phyloP scores from a whole-genome alignment of 2,888 invertebrate genomes.

The Theretra japonica region DNA sequence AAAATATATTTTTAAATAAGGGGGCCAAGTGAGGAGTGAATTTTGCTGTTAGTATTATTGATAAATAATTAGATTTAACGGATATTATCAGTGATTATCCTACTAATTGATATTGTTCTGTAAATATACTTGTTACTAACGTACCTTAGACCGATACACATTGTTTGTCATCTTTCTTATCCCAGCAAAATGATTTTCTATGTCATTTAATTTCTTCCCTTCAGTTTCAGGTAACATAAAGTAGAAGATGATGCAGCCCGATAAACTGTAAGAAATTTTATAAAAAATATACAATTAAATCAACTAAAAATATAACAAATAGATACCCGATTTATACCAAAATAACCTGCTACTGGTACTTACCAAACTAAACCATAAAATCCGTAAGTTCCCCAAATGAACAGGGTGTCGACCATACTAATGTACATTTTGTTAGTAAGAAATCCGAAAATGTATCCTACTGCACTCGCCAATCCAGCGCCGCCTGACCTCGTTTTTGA shows the following conservation, averaged over 20 bases:
- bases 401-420: constrained; percentile 85
- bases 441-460: constrained; percentile 91
- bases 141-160: constrained; percentile 70
- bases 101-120: constrained; percentile 23
- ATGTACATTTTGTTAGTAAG: constrained; percentile 90
- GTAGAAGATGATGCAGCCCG: constrained; percentile 87
- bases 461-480: constrained; percentile 89
- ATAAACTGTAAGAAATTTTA: constrained; percentile 70
- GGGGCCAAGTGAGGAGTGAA: too few species aligned
- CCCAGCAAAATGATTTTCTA: constrained; percentile 88
- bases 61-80: too few species aligned
- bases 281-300: not conserved
- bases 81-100: not conserved
- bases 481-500: constrained; percentile 88
- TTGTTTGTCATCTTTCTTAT: constrained; percentile 77
- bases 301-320: too few species aligned
- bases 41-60: too few species aligned
- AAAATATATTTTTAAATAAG: too few species aligned
- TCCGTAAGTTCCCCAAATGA: constrained; percentile 89
- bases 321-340: not conserved
- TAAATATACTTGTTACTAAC: constrained; percentile 36
- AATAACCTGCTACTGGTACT: constrained; percentile 30
- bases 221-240: constrained; percentile 92
- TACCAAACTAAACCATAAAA: constrained; percentile 86
- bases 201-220: constrained; percentile 89